phyloP scores from a whole-genome alignment of 2,113 vertebrate genomes.

The Neolamprologus devosi region DNA sequence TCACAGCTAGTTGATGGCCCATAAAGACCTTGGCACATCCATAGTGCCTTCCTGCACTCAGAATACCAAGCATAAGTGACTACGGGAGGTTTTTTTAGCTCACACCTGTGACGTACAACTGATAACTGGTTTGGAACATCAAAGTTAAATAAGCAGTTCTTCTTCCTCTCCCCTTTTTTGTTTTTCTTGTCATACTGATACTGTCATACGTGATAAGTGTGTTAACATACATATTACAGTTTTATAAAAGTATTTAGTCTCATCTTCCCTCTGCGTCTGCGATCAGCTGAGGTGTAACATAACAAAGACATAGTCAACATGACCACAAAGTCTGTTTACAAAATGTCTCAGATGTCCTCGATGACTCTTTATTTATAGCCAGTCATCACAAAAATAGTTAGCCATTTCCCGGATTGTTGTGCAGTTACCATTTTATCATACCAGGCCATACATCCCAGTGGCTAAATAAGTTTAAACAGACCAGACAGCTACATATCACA shows the following conservation, averaged over 20 bases:
- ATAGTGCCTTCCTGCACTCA: not conserved
- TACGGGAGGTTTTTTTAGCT: not conserved
- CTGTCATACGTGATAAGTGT: not conserved
- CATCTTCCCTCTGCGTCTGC: not conserved
- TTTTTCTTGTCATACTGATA: not conserved
- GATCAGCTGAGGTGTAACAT: not conserved
- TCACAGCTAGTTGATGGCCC: not conserved
- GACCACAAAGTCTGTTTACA: not conserved
- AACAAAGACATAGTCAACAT: not conserved
- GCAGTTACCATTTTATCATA: not conserved
- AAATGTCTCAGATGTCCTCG: not conserved
- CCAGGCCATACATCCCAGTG: not conserved
- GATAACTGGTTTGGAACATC: not conserved
- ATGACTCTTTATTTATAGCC: not conserved
- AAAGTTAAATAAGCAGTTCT: not conserved
- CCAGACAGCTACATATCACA: not conserved
- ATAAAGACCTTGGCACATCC: not conserved
- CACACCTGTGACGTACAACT: not conserved
- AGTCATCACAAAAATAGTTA: not conserved
- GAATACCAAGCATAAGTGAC: not conserved
- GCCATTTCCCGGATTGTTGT: not conserved
- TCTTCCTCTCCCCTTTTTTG: not conserved
- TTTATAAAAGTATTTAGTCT: not conserved
- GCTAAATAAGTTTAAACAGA: not conserved
- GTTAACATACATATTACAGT: not conserved